Base-by-base conservation (phyloP, 1,140 invertebrate species). In the Caenorhabditis tropicalis region DNA sequence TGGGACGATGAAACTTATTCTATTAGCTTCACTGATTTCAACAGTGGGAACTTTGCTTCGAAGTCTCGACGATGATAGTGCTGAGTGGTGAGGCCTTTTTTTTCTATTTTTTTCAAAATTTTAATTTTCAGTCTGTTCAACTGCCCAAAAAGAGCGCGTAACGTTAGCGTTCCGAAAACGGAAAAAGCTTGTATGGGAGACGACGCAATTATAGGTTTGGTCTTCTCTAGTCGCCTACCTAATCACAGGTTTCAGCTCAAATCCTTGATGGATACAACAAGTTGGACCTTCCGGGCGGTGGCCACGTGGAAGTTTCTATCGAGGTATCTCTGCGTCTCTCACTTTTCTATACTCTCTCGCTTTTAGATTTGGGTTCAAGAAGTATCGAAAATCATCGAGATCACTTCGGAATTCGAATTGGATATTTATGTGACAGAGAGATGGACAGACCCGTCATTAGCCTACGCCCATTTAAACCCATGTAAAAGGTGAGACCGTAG, bases 371-470 rank as follows among this genome's bases (percentile, higher is more conserved):
- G 90, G 90, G 89, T 91, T 9, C 90, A 91, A 87, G 90, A 91
- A 89, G 90, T 91, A 9, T 91, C 90, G 36, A 91, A 91, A 86
- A 91, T 91, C 80, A 91, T 91, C 81, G 90, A 91, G 70, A 90
- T 91, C 48, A 91, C 90, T 10, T 89, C 87, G 10, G 90, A 91
- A 86, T 91, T 91, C 74, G 90, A 91, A 74, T 51, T 91, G 80
- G 90, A 91, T 82, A 87, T 91, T 51, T 91, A 91, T 53, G 89
- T 91, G 10, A 91, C 91, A n/a, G 90, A 91, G 82, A 81, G 90
- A 82, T 91, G 90, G 90, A 84, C 74, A 6, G 90, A 91, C 48
- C 89, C 91, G 2, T 36, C 86, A 15, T 79, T 91, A 12, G 89
- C 88, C 10, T 91, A 89, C 70, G 27, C 56, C n/a, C 91, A 91